Conservation (phyloP, 1,140 invertebrate species). For the Eurosta solidaginis region DNA sequence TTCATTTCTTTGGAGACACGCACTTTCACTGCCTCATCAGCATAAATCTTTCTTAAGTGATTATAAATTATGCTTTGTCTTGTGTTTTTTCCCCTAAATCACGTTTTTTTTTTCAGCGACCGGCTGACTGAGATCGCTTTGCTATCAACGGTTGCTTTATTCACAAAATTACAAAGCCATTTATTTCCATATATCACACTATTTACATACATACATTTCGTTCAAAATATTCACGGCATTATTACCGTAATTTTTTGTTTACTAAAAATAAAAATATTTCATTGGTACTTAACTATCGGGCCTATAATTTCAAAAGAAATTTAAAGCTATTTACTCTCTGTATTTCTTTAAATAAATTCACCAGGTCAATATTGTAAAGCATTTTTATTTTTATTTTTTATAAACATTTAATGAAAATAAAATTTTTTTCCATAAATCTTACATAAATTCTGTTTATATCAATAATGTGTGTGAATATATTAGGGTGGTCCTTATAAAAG, state of each 20-base stretch:
- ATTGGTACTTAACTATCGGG: no score
- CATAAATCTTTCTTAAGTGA: constrained; percentile 8
- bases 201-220: neutral
- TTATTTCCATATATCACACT: neutral
- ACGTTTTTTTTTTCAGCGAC: neutral
- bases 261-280: neutral
- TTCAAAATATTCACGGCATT: no score
- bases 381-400: no score
- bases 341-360: neutral
- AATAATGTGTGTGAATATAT: neutral
- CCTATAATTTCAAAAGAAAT: no score
- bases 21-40: neutral
- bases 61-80: neutral
- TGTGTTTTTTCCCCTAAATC: neutral
- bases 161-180: neutral
- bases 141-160: neutral
- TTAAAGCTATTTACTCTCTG: no score
- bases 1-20: neutral
- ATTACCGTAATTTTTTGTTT: no score
- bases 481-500: no score
- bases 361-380: no score
- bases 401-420: neutral
- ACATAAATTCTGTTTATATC: neutral
- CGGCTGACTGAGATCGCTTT: neutral
- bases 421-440: neutral